A percentile compares a stretch with the other conserved stretches of the same genome.
Conservation (phyloP, 2,113 vertebrate genomes). For the Oreochromis aureus region DNA sequence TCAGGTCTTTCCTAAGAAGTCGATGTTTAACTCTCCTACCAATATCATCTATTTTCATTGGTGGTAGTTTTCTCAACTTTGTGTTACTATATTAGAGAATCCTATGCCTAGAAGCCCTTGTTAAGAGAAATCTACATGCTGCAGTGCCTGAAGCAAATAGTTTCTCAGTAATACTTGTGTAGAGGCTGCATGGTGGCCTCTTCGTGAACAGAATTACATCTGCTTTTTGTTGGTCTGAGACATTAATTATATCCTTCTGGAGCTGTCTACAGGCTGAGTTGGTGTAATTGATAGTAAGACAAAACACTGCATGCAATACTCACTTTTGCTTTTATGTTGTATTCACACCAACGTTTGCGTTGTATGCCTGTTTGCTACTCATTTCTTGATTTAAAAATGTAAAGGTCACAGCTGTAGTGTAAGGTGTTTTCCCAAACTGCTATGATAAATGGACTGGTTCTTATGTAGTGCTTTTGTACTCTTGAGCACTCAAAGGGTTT, state of each 20-base stretch:
- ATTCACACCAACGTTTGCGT: background rate
- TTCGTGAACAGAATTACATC: slow-evolving; percentile 63
- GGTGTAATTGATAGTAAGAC: slow-evolving; percentile 22
- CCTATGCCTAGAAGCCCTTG: slow-evolving; percentile 17
- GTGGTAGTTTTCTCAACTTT: background rate
- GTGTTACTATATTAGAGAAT: background rate
- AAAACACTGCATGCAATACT: slow-evolving; percentile 3
- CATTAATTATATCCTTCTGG: slow-evolving; percentile 58
- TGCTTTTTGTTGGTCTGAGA: slow-evolving; percentile 61
- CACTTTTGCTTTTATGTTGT: background rate
- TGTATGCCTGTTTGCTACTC: background rate
- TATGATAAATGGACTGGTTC: background rate
- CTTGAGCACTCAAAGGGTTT: background rate
- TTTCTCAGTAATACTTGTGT: slow-evolving; percentile 49
- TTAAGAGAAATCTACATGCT: slow-evolving; percentile 48
- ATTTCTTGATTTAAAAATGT: background rate
- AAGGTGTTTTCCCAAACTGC: background rate
- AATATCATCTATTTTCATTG: background rate
- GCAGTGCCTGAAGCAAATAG: slow-evolving; percentile 55
- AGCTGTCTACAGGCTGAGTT: slow-evolving; percentile 3
- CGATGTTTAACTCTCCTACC: background rate
- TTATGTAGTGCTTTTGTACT: background rate
- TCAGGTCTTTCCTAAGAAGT: background rate
- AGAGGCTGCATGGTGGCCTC: slow-evolving; percentile 42
- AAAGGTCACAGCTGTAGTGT: background rate